A percentile compares a stretch with the other conserved stretches of the same genome.
phyloP scores from a whole-genome alignment of 2,888 invertebrate genomes.

The Notodonta ziczac region DNA sequence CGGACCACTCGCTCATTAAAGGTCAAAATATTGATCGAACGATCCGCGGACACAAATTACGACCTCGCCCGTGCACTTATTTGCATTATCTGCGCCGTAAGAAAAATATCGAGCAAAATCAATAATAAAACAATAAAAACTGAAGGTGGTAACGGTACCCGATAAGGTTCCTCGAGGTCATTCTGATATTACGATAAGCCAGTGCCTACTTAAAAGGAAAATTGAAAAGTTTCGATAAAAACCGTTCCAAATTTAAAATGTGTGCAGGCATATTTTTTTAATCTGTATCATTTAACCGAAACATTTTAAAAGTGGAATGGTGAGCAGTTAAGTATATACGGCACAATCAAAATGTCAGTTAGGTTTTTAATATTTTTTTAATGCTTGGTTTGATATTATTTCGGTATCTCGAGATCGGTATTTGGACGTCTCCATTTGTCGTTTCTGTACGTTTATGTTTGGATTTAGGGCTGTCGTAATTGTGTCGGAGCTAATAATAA shows the following conservation, averaged over 20 bases:
- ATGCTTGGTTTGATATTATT: conserved; percentile 33
- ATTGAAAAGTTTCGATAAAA: conserved; percentile 30
- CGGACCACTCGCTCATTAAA: background rate
- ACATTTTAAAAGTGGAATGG: conserved; percentile 27
- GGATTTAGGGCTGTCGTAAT: conserved; percentile 20
- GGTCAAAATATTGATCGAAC: conserved; percentile 1
- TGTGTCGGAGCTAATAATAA: background rate
- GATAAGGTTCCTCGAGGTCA: conserved; percentile 54
- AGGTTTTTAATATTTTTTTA: conserved; percentile 27
- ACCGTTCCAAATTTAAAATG: conserved; percentile 15
- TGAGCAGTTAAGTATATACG: conserved; percentile 41
- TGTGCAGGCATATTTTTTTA: conserved; percentile 29
- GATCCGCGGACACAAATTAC: conserved; percentile 13
- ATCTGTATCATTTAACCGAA: conserved; percentile 32
- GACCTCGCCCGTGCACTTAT: conserved; percentile 19
- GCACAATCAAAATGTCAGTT: conserved; percentile 38
- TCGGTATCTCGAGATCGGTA: conserved; percentile 19
- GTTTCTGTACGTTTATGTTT: conserved; percentile 28
- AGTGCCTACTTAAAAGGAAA: conserved; percentile 33
- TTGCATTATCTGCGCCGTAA: conserved; percentile 7
- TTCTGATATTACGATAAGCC: conserved; percentile 40
- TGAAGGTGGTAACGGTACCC: conserved; percentile 36
- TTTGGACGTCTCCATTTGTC: conserved; percentile 41
- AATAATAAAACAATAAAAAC: conserved; percentile 34
- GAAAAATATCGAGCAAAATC: conserved; percentile 30